Evolutionary conservation across 2,888 invertebrate genomes (phyloP), one percentile per base, ranked within the genome.

Genomic region (Iphiclides podalirius): DNA sequence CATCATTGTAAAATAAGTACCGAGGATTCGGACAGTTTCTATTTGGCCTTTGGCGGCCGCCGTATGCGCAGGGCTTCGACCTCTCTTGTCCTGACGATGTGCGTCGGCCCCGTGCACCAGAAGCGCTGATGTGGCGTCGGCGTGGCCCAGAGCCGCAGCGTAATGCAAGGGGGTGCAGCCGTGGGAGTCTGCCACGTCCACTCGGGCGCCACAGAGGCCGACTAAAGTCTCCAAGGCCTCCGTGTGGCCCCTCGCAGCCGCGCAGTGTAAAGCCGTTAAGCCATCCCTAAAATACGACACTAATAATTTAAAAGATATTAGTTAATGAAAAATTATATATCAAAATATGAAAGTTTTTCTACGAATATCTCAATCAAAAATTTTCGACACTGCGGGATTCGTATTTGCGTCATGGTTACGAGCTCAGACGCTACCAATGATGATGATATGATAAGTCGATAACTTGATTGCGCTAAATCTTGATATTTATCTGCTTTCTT

Each of bases 151-250:
- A 0, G 98, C 98, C 1, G 98, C 97, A 2, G 99, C 96, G 73
- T 99, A 99, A 81, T 99, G 99, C 16, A 99, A 82, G 0, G 99
- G 96, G 0, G 98, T 97, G 73, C 98, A 98, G 0, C 98, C 98
- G 73, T 98, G 98, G 39, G 94, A 94, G 79, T 99, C 98, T 13
- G 94, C 93, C 9, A 95, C 92, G 77, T 98, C 97, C 0, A 97
- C 94, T 15, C 94, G 93, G 1, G 97, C 96, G 0, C 96, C 96
- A 70, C 97, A 97, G 4, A 97, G 85, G 8, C 95, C 95, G 0
- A 98, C 92, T 48, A 99, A 79, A 0, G 95, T 94, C 67, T 98
- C 97, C 43, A 98, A 90, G 64, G 97, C 97, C 67, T 96, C 95
- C 0, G 95, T 94, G 74, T 98, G 98, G 0, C 99, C 99, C 47